phyloP scores from a whole-genome alignment of 2,797 vertebrate species.

The Pelochelys cantorii region DNA sequence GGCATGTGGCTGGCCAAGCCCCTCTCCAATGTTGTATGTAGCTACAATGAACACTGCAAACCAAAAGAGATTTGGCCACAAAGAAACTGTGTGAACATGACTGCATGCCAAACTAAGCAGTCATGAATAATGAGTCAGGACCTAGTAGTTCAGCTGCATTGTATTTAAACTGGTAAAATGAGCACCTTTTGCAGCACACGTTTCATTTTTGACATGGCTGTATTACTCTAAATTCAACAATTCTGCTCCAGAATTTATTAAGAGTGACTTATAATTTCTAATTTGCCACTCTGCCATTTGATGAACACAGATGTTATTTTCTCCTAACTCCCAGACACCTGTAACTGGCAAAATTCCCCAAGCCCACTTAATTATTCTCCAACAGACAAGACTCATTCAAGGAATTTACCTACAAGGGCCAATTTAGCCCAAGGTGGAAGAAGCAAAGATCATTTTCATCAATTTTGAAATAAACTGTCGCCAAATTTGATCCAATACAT shows the following conservation, averaged over 20 bases:
- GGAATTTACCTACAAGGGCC: slow-evolving; percentile 48
- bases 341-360: slow-evolving; percentile 64
- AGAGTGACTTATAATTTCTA: slow-evolving; percentile 62
- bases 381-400: slow-evolving; percentile 53
- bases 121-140: not conserved
- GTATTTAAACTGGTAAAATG: not conserved
- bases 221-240: slow-evolving; percentile 6
- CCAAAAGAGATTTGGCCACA: not conserved
- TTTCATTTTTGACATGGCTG: not conserved
- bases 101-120: not conserved
- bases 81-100: not conserved
- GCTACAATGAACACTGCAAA: not conserved
- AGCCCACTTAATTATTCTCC: slow-evolving; percentile 62
- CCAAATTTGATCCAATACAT: not conserved
- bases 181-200: not conserved
- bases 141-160: not conserved
- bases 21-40: not conserved
- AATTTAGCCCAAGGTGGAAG: slow-evolving; percentile 22
- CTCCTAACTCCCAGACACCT: slow-evolving; percentile 56
- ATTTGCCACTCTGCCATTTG: slow-evolving; percentile 64
- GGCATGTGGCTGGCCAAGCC: not conserved
- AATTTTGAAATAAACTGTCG: not conserved
- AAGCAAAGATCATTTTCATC: not conserved
- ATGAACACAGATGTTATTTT: slow-evolving; percentile 76
- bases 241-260: slow-evolving; percentile 52